These are phyloP conservation scores for Ectemnius continuus DNA, from an alignment of 2,888 invertebrate genomes.

Conservation along the genomic window DNA sequence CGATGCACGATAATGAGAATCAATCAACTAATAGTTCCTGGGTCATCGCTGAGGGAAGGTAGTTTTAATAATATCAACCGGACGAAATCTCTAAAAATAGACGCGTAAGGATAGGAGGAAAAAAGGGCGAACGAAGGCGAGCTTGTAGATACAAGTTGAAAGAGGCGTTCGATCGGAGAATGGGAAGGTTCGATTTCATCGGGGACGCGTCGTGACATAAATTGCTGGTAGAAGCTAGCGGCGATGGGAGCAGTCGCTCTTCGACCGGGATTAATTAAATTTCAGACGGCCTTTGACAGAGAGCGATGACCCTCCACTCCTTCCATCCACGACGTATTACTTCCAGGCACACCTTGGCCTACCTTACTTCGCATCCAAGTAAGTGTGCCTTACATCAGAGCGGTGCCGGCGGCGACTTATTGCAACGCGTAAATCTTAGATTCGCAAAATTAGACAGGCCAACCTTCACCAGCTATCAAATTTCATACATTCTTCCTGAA, in stretches of 20 bases:
- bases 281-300: conserved; percentile 46
- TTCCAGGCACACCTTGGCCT: conserved; percentile 14
- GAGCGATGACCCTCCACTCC: conserved; percentile 40
- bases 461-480: background rate
- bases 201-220: no score
- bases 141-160: no score
- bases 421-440: conserved; percentile 17
- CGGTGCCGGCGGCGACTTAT: conserved; percentile 25
- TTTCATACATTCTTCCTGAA: background rate
- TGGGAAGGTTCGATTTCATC: no score
- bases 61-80: no score
- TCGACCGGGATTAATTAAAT: conserved; percentile 49
- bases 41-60: no score
- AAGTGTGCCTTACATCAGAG: no score
- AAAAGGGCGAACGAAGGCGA: no score
- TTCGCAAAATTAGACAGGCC: conserved; percentile 13
- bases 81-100: no score
- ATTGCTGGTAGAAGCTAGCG: background rate
- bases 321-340: conserved; percentile 21
- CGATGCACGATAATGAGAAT: background rate
- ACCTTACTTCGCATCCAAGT: no score
- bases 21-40: background rate
- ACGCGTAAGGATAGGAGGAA: no score
- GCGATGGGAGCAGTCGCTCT: background rate
- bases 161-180: no score